Conservation (phyloP, 2,797 vertebrate species). For the Sylvia borin region DNA sequence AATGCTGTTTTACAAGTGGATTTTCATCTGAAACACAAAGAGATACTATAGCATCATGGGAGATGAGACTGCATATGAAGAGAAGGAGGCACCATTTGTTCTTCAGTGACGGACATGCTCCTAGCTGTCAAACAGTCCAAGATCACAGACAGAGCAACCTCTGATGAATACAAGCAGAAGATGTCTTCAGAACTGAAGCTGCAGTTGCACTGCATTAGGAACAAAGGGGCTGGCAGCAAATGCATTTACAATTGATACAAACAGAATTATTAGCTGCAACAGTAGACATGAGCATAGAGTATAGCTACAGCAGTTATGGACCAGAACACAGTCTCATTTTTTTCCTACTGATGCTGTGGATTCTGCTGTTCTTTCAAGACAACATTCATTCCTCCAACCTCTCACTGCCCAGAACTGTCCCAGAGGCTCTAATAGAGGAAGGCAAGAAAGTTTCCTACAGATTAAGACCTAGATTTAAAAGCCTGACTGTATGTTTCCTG, state of each 20-base stretch:
- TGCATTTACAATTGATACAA: background rate
- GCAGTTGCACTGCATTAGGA: background rate
- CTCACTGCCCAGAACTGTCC: background rate
- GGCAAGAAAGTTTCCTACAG: background rate
- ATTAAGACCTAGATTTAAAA: background rate
- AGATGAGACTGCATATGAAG: background rate
- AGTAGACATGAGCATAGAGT: background rate
- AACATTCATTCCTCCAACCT: background rate
- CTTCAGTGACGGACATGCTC: accelerated
- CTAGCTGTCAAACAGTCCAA: background rate
- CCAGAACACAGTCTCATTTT: background rate
- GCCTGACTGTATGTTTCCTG: background rate
- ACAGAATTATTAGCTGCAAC: background rate
- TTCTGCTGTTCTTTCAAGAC: background rate
- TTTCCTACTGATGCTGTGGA: background rate
- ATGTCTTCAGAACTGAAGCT: background rate
- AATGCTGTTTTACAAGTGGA: background rate
- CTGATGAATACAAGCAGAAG: background rate
- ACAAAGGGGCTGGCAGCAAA: background rate
- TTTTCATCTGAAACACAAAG: slow-evolving; percentile 24
- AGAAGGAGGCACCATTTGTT: background rate
- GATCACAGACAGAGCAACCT: background rate
- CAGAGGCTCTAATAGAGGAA: slow-evolving; percentile 12
- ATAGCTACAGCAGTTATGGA: background rate
- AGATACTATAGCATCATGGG: background rate